These are phyloP conservation scores for Panthera uncia DNA, from an alignment of 2,113 vertebrate genomes.

Conservation along the genomic window DNA sequence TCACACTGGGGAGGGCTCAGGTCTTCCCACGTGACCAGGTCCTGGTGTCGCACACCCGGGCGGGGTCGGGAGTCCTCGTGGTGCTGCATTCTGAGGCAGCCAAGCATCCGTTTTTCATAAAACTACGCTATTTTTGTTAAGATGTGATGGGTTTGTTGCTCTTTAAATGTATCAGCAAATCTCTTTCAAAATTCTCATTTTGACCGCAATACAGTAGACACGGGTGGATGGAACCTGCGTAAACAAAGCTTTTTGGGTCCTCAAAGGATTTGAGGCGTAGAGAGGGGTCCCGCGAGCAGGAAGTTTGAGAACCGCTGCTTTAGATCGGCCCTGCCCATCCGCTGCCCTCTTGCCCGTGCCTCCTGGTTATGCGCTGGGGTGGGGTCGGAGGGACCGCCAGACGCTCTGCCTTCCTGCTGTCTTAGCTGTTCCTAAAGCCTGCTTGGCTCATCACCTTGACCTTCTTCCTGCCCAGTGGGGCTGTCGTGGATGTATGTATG, in stretches of 20 bases:
- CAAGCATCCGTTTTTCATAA: neutral
- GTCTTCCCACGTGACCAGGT: neutral
- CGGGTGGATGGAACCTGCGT: neutral
- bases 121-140: neutral
- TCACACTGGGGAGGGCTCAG: neutral
- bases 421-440: fast-evolving
- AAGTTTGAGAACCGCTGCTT: fast-evolving
- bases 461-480: neutral
- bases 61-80: neutral
- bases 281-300: neutral
- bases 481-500: neutral
- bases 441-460: fast-evolving
- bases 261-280: fast-evolving
- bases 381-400: fast-evolving
- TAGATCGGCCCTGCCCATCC: neutral
- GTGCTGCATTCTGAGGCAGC: neutral
- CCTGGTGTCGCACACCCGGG: fast-evolving
- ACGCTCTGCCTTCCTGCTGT: fast-evolving
- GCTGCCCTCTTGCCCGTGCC: fast-evolving
- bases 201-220: fast-evolving
- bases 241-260: neutral
- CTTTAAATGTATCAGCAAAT: neutral
- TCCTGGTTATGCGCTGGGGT: fast-evolving
- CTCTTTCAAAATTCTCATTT: neutral
- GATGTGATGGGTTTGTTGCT: neutral